Conservation (phyloP, 2,113 vertebrate genomes). For the Vidua chalybeata region DNA sequence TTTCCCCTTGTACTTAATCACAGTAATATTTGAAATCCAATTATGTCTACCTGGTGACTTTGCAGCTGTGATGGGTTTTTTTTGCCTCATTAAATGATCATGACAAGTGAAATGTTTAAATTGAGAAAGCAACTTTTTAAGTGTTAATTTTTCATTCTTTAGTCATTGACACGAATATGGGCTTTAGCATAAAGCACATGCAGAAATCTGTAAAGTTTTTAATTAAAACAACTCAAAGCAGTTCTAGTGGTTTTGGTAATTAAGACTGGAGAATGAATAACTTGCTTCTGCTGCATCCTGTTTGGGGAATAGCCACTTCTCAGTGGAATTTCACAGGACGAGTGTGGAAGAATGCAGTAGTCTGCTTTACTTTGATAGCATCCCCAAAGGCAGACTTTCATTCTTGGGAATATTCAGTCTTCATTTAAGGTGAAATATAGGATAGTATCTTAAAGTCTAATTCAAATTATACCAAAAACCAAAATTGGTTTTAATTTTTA, state of each 20-base stretch:
- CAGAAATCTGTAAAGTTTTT: neutral
- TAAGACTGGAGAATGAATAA: neutral
- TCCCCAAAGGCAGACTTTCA: neutral
- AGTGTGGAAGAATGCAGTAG: neutral
- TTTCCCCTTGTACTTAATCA: neutral
- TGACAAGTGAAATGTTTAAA: neutral
- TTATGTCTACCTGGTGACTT: neutral
- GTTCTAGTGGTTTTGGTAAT: neutral
- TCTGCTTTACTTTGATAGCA: neutral
- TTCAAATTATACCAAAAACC: neutral
- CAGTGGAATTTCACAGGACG: neutral
- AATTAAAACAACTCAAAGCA: neutral
- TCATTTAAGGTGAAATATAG: neutral
- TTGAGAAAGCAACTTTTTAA: neutral
- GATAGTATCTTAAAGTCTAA: neutral
- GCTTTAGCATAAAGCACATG: neutral
- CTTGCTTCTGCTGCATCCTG: neutral
- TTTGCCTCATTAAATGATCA: neutral
- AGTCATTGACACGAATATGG: neutral
- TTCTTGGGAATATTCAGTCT: neutral
- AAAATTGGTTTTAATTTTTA: neutral
- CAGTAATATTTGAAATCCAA: constrained; percentile 9
- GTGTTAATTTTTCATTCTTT: neutral
- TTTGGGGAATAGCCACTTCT: constrained; percentile 7
- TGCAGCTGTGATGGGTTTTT: neutral